Evolutionary conservation across 2,888 invertebrate genomes (phyloP).

Genomic region (Melinopterus prodromus): DNA sequence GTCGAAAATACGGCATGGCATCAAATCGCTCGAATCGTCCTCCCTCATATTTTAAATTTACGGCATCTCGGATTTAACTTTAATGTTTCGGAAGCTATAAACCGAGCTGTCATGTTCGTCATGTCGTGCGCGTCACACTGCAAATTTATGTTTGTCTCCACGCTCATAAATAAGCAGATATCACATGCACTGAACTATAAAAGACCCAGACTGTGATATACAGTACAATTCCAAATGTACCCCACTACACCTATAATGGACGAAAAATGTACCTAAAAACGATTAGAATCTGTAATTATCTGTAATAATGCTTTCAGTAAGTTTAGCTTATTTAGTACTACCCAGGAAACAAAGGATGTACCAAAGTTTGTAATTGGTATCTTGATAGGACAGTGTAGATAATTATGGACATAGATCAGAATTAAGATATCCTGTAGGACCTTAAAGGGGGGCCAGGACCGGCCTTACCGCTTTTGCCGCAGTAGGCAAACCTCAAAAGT

Average conservation of each 20-base stretch:
- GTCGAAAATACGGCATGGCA: background rate
- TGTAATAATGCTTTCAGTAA: background rate
- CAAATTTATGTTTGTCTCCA: background rate
- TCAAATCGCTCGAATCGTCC: background rate
- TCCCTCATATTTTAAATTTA: background rate
- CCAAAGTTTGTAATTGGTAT: too few relatives aligned
- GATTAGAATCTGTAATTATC: too few relatives aligned
- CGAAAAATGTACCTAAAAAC: background rate
- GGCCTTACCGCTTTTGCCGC: too few relatives aligned
- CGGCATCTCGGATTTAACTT: background rate
- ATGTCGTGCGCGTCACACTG: background rate
- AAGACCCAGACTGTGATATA: background rate
- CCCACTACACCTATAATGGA: too few relatives aligned
- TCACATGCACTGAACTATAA: background rate
- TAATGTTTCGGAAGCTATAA: background rate
- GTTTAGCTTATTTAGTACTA: background rate
- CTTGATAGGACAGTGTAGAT: too few relatives aligned
- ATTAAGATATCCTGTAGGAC: too few relatives aligned
- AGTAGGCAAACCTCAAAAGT: too few relatives aligned
- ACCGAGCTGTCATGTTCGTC: background rate
- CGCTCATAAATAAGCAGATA: background rate
- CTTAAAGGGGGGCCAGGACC: too few relatives aligned
- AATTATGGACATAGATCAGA: too few relatives aligned
- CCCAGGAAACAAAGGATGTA: too few relatives aligned
- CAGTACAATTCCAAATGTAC: background rate